Percentiles rank a stretch among this genome's conserved stretches.
Conservation (phyloP, 2,113 vertebrate genomes). For the Chlamydotis undulata region DNA sequence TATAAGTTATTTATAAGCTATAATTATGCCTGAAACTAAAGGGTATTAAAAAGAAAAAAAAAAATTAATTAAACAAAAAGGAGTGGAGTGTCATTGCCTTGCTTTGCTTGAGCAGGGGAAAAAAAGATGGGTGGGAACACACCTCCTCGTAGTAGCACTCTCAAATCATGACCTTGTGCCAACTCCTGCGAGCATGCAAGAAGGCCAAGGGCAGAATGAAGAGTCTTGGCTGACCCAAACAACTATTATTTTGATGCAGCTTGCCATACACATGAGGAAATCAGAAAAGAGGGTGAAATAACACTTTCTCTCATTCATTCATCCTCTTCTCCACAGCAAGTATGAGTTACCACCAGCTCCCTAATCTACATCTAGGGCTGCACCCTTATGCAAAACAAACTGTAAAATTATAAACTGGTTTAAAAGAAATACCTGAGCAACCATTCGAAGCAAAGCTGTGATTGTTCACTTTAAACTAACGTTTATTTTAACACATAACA, state of each 20-base stretch:
- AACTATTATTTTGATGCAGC: background rate
- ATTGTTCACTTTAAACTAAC: conserved; percentile 23
- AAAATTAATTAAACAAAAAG: background rate
- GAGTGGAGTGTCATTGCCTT: background rate
- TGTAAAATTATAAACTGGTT: conserved; percentile 20
- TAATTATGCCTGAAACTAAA: background rate
- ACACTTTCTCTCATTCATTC: background rate
- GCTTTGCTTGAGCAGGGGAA: background rate
- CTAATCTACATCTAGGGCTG: background rate
- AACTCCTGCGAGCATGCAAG: background rate
- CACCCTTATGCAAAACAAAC: background rate
- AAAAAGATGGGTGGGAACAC: background rate
- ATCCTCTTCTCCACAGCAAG: background rate
- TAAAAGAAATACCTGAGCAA: conserved; percentile 22
- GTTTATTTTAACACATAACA: conserved; percentile 68
- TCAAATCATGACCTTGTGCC: rapidly evolving
- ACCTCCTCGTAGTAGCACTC: background rate
- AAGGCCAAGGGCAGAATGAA: background rate
- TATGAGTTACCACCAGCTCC: background rate
- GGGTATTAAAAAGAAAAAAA: background rate
- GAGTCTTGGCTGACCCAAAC: background rate
- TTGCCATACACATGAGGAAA: background rate
- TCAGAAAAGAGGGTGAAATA: background rate
- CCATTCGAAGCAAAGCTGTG: conserved; percentile 25
- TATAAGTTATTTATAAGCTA: background rate